These are phyloP conservation scores for Sussaba pulchella DNA, from an alignment of 2,888 invertebrate species.

Conservation along the genomic window DNA sequence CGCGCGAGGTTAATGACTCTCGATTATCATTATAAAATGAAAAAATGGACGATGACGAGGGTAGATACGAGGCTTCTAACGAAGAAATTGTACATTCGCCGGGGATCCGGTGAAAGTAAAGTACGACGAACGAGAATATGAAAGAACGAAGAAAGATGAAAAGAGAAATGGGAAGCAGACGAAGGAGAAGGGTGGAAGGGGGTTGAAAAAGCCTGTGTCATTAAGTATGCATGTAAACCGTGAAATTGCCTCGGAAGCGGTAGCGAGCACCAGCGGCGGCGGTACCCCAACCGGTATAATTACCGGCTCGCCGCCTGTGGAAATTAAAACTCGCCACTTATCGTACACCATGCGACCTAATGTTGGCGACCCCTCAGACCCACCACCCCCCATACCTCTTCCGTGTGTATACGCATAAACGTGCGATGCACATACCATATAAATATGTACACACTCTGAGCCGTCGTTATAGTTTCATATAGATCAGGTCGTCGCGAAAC, in stretches of 20 bases:
- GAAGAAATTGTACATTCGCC: conserved; percentile 11
- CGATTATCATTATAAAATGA: conserved; percentile 54
- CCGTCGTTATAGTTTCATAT: conserved; percentile 17
- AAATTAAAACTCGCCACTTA: conserved; percentile 77
- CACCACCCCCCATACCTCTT: conserved; percentile 22
- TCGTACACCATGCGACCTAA: conserved; percentile 67
- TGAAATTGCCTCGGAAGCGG: conserved; percentile 74
- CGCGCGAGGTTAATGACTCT: conserved; percentile 23
- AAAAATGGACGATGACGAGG: conserved; percentile 47
- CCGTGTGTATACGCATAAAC: not conserved
- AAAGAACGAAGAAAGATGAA: not conserved
- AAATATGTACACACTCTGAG: conserved; percentile 17
- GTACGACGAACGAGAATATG: conserved; percentile 19
- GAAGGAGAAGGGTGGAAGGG: conserved; percentile 11
- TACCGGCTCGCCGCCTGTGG: conserved; percentile 71
- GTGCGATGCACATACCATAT: conserved; percentile 30
- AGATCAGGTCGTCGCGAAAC: conserved; percentile 15
- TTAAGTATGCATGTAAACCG: conserved; percentile 78
- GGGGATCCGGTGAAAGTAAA: conserved; percentile 1
- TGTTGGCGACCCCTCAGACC: conserved; percentile 33
- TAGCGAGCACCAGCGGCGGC: not conserved
- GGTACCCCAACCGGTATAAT: conserved; percentile 70
- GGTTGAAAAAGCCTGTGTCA: conserved; percentile 67
- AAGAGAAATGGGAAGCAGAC: conserved; percentile 12
- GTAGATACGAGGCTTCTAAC: conserved; percentile 18